These are phyloP conservation scores for Papio anubis DNA, from an alignment of 2,113 vertebrate species.

Conservation along the genomic window DNA sequence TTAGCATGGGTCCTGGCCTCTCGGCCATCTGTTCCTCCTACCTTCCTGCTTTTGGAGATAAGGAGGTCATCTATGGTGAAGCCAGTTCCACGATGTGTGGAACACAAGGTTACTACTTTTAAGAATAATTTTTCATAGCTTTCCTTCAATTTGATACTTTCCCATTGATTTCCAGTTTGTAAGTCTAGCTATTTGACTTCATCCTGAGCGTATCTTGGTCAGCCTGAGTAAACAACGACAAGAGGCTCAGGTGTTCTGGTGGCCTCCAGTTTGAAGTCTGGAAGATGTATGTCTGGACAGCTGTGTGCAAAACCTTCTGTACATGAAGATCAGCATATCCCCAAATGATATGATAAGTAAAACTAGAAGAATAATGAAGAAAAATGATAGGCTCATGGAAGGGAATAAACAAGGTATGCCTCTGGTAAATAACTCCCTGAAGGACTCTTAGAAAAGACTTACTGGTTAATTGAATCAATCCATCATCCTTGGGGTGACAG, in stretches of 20 bases:
- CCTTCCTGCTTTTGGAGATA: neutral
- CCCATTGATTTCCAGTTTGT: neutral
- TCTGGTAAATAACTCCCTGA: constrained; percentile 81
- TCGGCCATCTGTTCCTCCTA: neutral
- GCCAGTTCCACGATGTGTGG: neutral
- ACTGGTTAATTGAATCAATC: constrained; percentile 86
- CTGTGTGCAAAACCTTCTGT: constrained; percentile 61
- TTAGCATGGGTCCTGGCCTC: neutral
- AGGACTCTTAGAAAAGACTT: constrained; percentile 81
- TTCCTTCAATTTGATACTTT: neutral
- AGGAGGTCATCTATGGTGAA: neutral
- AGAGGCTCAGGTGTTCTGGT: constrained; percentile 12
- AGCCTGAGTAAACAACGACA: neutral
- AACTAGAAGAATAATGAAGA: constrained; percentile 84
- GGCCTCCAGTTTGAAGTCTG: constrained; percentile 12
- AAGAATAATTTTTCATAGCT: neutral
- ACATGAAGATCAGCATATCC: constrained; percentile 65
- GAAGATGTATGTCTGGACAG: constrained; percentile 62
- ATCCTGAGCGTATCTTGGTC: neutral
- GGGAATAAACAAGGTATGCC: constrained; percentile 75
- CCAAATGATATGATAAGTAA: constrained; percentile 79
- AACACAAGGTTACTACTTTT: neutral
- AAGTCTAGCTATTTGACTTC: neutral
- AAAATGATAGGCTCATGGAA: constrained; percentile 77
- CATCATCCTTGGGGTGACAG: constrained; percentile 81